phyloP scores from a whole-genome alignment of 2,888 invertebrate species.

The Luperina nickerlii region DNA sequence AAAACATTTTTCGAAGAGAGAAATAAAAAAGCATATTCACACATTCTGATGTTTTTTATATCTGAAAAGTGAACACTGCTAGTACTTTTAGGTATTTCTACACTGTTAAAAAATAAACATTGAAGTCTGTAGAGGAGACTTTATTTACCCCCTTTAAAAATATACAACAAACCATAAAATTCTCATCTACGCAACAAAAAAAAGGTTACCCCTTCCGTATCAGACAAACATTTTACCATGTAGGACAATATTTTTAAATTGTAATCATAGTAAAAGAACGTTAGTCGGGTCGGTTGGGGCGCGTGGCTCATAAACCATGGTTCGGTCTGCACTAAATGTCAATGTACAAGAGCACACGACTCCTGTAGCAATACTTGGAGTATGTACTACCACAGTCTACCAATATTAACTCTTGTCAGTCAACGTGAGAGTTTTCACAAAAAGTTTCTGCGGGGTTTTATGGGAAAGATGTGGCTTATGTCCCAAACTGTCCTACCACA shows the following conservation, averaged over 20 bases:
- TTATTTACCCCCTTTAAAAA: neutral
- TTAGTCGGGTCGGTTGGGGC: slow-evolving; percentile 54
- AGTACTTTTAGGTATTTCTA: neutral
- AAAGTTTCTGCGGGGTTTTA: neutral
- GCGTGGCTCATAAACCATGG: slow-evolving; percentile 79
- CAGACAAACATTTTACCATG: slow-evolving; percentile 37
- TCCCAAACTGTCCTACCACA: neutral
- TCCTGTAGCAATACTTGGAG: slow-evolving; percentile 46
- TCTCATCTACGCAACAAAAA: slow-evolving; percentile 12
- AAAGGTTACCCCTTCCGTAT: slow-evolving; percentile 36
- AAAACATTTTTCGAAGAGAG: neutral
- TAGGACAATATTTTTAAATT: slow-evolving; percentile 67
- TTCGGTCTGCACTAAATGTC: slow-evolving; percentile 83
- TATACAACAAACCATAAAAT: slow-evolving; percentile 18
- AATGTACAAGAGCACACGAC: slow-evolving; percentile 74
- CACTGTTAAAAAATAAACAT: neutral
- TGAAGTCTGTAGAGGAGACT: neutral
- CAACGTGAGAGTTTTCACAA: neutral
- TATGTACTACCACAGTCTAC: slow-evolving; percentile 32
- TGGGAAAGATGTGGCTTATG: neutral
- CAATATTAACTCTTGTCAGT: neutral
- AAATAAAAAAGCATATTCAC: neutral
- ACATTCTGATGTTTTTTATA: neutral
- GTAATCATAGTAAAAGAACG: slow-evolving; percentile 67
- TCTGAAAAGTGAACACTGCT: too few relatives aligned